Evolutionary conservation across 2,113 vertebrate species (phyloP).

Genomic region (Psephotus haematonotus): DNA sequence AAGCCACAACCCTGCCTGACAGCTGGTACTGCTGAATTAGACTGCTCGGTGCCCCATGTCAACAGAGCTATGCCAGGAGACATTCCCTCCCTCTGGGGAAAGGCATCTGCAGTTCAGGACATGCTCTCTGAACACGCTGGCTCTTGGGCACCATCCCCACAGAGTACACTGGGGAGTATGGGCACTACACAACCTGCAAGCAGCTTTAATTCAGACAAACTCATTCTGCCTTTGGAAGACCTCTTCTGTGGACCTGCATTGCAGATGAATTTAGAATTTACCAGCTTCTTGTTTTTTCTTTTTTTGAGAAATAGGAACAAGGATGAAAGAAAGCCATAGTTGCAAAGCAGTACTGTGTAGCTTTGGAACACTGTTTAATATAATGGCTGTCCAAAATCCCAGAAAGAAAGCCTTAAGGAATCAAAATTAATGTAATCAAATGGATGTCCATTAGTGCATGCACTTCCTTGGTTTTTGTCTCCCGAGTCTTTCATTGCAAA

Average conservation of each 20-base stretch:
- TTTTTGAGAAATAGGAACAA: background rate
- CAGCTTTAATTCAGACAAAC: background rate
- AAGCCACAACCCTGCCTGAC: background rate
- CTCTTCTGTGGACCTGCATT: background rate
- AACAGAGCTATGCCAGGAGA: background rate
- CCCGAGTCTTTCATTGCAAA: background rate
- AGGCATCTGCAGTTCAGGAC: background rate
- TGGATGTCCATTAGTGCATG: background rate
- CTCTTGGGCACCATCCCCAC: background rate
- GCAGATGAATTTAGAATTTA: background rate
- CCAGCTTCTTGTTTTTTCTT: too few relatives aligned
- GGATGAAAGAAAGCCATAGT: background rate
- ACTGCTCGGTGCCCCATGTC: accelerated
- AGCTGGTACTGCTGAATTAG: background rate
- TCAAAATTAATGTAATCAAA: background rate
- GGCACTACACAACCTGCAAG: background rate
- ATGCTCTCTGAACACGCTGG: accelerated
- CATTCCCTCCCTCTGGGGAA: background rate
- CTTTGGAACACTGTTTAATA: background rate
- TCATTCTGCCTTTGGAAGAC: background rate
- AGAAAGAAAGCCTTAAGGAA: background rate
- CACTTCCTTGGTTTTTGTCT: background rate
- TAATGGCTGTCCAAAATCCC: background rate
- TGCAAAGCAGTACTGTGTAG: background rate
- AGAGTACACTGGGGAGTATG: background rate